Conservation (phyloP, 2,888 invertebrate genomes). For the Ornithoptera alexandrae region DNA sequence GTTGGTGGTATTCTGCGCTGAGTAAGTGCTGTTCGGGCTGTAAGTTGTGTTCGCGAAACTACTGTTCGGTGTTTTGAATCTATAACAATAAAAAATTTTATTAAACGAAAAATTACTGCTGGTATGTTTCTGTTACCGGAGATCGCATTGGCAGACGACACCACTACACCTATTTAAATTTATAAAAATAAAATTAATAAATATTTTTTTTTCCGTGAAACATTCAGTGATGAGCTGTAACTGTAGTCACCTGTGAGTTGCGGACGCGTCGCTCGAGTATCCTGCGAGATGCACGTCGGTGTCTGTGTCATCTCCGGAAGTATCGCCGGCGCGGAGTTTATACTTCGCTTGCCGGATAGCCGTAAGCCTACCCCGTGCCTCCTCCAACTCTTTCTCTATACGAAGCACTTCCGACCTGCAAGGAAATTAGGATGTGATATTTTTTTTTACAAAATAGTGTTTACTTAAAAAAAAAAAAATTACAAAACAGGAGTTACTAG, state of each 20-base stretch:
- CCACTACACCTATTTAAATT: too few species aligned
- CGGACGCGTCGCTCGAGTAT: slow-evolving; percentile 48
- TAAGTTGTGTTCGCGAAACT: slow-evolving; percentile 72
- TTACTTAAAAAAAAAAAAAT: too few species aligned
- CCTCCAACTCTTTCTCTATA: slow-evolving; percentile 96
- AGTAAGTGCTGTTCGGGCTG: slow-evolving; percentile 68
- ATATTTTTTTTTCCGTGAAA: too few species aligned
- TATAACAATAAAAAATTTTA: slow-evolving; percentile 38
- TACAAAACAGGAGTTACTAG: too few species aligned
- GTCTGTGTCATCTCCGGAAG: slow-evolving; percentile 84
- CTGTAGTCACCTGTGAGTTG: slow-evolving; percentile 41
- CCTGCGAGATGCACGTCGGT: slow-evolving; percentile 62
- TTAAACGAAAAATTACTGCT: neutral
- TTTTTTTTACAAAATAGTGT: too few species aligned
- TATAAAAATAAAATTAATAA: too few species aligned
- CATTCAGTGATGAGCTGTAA: neutral
- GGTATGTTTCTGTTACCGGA: neutral
- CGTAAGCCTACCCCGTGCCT: slow-evolving; percentile 93
- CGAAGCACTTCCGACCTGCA: slow-evolving; percentile 90
- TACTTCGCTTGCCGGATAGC: slow-evolving; percentile 97
- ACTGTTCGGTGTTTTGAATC: slow-evolving; percentile 64
- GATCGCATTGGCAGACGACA: too few species aligned
- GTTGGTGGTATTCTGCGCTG: slow-evolving; percentile 47
- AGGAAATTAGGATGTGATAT: neutral
- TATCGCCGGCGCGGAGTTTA: slow-evolving; percentile 83